These are phyloP conservation scores for Himalopsyche japonica DNA, from an alignment of 2,888 invertebrate species.

Conservation along the genomic window DNA sequence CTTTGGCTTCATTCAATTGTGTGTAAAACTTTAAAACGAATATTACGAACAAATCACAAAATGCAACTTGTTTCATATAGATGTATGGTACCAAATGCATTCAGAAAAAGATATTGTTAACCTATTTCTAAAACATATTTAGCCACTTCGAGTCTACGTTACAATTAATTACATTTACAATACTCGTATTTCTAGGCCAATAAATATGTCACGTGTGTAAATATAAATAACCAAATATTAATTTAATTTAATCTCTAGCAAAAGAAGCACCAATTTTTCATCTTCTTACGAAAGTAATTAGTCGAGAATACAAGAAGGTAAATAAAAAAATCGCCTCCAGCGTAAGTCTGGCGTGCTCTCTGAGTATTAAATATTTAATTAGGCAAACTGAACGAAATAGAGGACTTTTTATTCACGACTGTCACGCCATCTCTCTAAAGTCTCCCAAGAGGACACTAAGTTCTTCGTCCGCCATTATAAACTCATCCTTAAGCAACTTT, in stretches of 20 bases:
- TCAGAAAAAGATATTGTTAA: too few relatives aligned
- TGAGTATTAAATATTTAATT: constrained; percentile 38
- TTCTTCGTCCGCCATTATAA: neutral
- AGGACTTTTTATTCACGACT: neutral
- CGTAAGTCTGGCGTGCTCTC: constrained; percentile 22
- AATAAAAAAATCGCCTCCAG: neutral
- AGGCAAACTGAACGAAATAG: constrained; percentile 29
- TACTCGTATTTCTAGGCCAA: too few relatives aligned
- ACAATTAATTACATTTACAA: too few relatives aligned
- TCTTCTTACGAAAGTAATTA: neutral
- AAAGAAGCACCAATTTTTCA: neutral
- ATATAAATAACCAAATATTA: neutral
- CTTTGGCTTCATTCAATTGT: too few relatives aligned
- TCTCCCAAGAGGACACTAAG: neutral
- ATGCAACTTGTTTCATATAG: too few relatives aligned
- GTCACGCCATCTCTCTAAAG: neutral
- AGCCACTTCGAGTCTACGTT: too few relatives aligned
- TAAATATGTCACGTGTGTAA: neutral
- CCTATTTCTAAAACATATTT: too few relatives aligned
- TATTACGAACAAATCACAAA: too few relatives aligned
- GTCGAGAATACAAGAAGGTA: neutral
- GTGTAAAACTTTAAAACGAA: too few relatives aligned
- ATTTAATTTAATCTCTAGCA: neutral
- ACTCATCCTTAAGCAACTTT: neutral
- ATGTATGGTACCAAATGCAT: too few relatives aligned